Evolutionary conservation across 2,797 vertebrate species (phyloP), one percentile per base, ranked within the genome.

Genomic region (Microctenopoma steveboyesi): DNA sequence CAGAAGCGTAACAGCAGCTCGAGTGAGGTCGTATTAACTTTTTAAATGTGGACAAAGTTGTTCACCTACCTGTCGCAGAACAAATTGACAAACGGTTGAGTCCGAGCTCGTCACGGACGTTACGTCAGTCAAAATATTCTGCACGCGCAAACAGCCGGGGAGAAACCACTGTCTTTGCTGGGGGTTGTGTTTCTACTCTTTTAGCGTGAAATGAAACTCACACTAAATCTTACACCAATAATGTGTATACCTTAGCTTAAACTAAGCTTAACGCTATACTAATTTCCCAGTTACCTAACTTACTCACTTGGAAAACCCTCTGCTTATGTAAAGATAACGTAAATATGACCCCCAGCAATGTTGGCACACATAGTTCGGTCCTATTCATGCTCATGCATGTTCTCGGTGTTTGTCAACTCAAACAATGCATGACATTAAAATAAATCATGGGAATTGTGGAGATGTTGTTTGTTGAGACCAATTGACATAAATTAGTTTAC

Each of bases 351-450:
- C 86, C 73, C 73, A 33, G 16, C 51, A 47, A 7, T 40, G 11
- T 11, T 42, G 39, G 18, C 9, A 1, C 16, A 16, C 3, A 56
- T 90, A 86, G 87, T 80, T 73, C 58, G 54, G 64, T 83, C 87
- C 72, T 22, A 10, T 66, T 74, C 51, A 6, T 6, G 28, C 5
- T 57, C 11, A 9, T 12, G 22, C 22, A 22, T 22, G 22, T 22
- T 22, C 22, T 22, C 22, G 22, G 22, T 28, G 30, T 28, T 69
- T 47, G 35, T 55, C 28, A 25, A 1, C 13, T 15, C 1, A 11
- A 48, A 74, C 55, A 76, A 66, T 40, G 5, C 28, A 30, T 4
- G 5, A 33, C 4, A 22, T 22, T 22, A 33, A 33, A 5, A 33
- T 6, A 33, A 7, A 7, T 33, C 30, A 33, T 39, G 9, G 37